Conservation (phyloP, 2,888 invertebrate species). For the Galerucella nymphaeae region DNA sequence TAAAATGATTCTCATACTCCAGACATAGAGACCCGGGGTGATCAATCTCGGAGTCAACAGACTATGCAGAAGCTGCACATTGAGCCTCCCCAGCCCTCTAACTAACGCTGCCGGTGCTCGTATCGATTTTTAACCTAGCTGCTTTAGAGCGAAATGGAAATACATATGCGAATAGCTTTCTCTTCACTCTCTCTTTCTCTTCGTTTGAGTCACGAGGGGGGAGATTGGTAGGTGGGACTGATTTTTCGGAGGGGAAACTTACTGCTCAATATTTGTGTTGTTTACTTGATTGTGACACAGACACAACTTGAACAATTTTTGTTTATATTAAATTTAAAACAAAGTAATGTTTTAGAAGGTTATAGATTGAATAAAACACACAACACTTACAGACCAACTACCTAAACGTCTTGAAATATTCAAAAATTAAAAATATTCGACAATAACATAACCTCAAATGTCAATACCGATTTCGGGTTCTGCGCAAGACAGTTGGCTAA, state of each 20-base stretch:
- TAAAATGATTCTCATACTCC: conserved; percentile 20
- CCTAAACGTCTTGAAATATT: no score
- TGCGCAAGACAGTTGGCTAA: no score
- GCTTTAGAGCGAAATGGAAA: conserved; percentile 12
- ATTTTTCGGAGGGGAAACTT: conserved; percentile 16
- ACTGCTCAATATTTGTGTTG: conserved; percentile 24
- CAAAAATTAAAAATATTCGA: no score
- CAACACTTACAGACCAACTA: no score
- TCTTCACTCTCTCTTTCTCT: conserved; percentile 33
- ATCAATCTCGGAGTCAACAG: conserved; percentile 34
- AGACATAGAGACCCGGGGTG: conserved; percentile 27
- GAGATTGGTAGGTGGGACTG: not conserved
- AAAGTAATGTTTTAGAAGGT: no score
- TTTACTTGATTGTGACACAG: conserved; percentile 26
- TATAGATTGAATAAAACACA: no score
- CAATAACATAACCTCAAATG: no score
- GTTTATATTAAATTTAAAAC: not conserved
- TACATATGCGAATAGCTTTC: conserved; percentile 12
- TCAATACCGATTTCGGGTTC: no score
- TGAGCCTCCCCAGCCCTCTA: conserved; percentile 15
- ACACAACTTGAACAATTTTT: conserved; percentile 19
- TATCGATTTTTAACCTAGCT: conserved; percentile 25
- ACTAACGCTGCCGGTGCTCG: conserved; percentile 27
- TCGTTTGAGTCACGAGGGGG: conserved; percentile 9
- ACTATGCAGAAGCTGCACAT: conserved; percentile 28